Evolutionary conservation across 1,140 invertebrate genomes (phyloP).

Genomic region (Drosophila kikkawai): DNA sequence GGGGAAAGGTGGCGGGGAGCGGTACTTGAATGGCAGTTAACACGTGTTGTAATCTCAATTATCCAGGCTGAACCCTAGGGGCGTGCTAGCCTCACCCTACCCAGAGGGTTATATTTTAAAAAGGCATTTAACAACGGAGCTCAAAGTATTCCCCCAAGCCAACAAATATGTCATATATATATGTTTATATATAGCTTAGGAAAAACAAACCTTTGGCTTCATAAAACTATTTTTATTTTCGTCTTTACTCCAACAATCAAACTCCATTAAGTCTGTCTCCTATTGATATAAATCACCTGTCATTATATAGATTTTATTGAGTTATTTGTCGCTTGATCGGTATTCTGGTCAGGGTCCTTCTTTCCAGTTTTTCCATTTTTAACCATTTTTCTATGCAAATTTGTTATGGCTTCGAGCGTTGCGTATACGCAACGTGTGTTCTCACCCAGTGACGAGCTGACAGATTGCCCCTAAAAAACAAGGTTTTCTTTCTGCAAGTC

Average conservation of each 20-base stretch:
- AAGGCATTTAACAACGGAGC: slow-evolving; percentile 3
- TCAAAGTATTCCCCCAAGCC: background rate
- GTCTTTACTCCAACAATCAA: too few relatives aligned
- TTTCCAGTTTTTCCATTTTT: slow-evolving; percentile 20
- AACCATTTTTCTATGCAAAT: slow-evolving; percentile 49
- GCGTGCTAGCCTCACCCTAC: slow-evolving; percentile 9
- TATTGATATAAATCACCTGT: slow-evolving; percentile 8
- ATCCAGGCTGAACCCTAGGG: slow-evolving; percentile 27
- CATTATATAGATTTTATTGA: background rate
- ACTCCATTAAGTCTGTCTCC: background rate
- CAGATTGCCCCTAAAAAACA: slow-evolving; percentile 15
- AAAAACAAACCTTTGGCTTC: background rate
- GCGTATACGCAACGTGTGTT: slow-evolving; percentile 59
- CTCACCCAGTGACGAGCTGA: slow-evolving; percentile 18
- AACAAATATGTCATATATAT: background rate
- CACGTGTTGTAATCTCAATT: slow-evolving; percentile 54
- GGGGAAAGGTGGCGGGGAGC: background rate
- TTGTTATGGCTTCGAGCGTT: slow-evolving; percentile 20
- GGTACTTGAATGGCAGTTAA: slow-evolving; percentile 44
- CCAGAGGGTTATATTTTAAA: slow-evolving; percentile 8
- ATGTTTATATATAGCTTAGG: background rate
- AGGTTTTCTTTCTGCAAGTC: slow-evolving; percentile 47
- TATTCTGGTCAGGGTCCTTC: slow-evolving; percentile 42
- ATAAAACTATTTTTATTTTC: background rate
- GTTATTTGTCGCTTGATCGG: slow-evolving; percentile 7